A percentile compares a stretch with the other conserved stretches of the same genome.
Evolutionary conservation across 23 tunicate species (phyloP).

Genomic region (Halocynthia aurantium): DNA sequence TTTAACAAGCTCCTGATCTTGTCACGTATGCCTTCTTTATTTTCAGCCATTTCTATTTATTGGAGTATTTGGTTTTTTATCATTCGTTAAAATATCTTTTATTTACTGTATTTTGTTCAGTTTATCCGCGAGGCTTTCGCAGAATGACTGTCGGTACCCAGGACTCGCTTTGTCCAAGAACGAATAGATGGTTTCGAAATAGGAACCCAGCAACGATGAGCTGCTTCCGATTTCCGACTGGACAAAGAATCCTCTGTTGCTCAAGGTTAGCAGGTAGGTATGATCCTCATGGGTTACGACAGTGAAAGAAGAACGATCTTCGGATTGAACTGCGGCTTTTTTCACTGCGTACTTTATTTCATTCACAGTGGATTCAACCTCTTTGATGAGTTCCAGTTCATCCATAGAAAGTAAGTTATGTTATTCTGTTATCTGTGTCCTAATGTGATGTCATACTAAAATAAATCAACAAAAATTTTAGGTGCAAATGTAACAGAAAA

Average conservation of each 20-base stretch:
- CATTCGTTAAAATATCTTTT: background rate
- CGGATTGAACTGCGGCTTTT: conserved; percentile 15
- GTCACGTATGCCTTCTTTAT: conserved; percentile 32
- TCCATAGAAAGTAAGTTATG: conserved; percentile 25
- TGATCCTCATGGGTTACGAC: conserved; percentile 32
- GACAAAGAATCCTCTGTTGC: conserved; percentile 35
- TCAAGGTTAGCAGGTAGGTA: conserved; percentile 20
- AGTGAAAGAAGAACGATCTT: conserved; percentile 12
- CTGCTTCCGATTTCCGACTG: background rate
- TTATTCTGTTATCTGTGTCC: background rate
- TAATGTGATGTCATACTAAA: no score
- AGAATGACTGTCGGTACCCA: conserved; percentile 16
- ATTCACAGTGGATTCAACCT: conserved; percentile 25
- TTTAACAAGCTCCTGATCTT: conserved; percentile 24
- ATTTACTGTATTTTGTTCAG: background rate
- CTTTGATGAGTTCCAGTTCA: conserved; percentile 32
- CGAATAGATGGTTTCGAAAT: conserved; percentile 67
- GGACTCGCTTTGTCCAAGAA: conserved; percentile 64
- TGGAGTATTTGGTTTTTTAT: no score
- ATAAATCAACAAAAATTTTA: no score
- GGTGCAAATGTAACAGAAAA: no score
- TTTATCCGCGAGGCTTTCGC: background rate
- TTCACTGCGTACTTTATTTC: conserved; percentile 57
- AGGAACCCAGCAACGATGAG: background rate
- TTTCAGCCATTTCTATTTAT: conserved; percentile 51